These are phyloP conservation scores for Phocoena sinus DNA, from an alignment of 2,113 vertebrate species.

Conservation along the genomic window DNA sequence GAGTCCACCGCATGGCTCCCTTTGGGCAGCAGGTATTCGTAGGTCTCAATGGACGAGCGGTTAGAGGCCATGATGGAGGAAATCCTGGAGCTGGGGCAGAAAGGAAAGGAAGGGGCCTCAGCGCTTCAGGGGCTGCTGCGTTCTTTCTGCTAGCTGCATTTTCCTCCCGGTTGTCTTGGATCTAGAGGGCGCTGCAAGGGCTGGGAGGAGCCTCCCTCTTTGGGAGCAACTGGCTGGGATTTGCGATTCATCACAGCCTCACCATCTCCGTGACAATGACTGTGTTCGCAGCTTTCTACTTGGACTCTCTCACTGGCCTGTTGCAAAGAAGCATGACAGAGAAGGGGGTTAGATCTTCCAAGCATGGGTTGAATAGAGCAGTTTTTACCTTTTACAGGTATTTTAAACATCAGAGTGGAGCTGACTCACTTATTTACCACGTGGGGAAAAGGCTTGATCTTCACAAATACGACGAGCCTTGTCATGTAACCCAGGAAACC, in stretches of 20 bases:
- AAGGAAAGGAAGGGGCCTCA: neutral
- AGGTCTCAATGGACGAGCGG: slow-evolving; percentile 64
- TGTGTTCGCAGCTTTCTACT: neutral
- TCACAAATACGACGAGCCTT: neutral
- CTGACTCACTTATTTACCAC: neutral
- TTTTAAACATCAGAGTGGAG: neutral
- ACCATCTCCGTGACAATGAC: neutral
- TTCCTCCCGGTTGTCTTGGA: neutral
- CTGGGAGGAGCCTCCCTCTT: neutral
- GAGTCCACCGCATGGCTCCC: slow-evolving; percentile 20
- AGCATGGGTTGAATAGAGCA: fast-evolving
- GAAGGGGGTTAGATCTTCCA: neutral
- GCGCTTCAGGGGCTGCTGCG: neutral
- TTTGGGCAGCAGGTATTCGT: slow-evolving; percentile 66
- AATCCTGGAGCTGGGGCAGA: neutral
- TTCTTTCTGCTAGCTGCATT: neutral
- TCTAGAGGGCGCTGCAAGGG: neutral
- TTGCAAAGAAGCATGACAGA: neutral
- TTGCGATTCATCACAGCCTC: neutral
- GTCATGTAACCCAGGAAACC: neutral
- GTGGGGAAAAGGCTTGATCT: neutral
- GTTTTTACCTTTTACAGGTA: neutral
- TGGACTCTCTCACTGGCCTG: neutral
- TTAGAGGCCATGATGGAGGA: slow-evolving; percentile 79
- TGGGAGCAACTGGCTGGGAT: neutral